These are phyloP conservation scores for Eupithecia subumbrata DNA, from an alignment of 2,888 invertebrate genomes.

Conservation along the genomic window DNA sequence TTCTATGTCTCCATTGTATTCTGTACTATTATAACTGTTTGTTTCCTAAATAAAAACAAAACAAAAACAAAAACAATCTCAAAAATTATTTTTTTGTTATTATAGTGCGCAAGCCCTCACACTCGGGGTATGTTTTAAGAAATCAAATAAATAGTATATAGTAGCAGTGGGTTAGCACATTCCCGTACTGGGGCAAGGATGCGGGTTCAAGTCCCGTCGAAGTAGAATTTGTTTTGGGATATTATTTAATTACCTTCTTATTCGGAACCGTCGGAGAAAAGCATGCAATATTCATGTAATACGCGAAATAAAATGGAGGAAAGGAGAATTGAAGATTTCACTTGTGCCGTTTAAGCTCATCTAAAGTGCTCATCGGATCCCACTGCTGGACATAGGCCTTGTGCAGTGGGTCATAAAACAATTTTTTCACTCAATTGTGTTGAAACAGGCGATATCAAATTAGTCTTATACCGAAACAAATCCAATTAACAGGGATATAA, in stretches of 20 bases:
- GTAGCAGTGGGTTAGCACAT: too few species aligned
- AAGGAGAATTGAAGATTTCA: background rate
- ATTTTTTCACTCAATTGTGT: constrained; percentile 1
- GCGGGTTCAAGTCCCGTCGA: too few species aligned
- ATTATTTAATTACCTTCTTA: background rate
- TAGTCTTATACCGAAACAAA: constrained; percentile 9
- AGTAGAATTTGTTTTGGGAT: too few species aligned
- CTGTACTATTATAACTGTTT: too few species aligned
- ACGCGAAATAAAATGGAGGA: background rate
- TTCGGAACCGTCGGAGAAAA: background rate
- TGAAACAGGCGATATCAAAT: constrained; percentile 7
- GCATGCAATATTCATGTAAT: background rate
- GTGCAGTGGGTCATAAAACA: background rate
- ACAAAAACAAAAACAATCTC: too few species aligned
- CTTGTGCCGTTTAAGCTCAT: background rate
- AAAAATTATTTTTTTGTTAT: too few species aligned
- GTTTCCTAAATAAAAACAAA: too few species aligned
- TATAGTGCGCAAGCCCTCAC: too few species aligned
- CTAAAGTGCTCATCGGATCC: background rate
- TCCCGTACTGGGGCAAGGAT: too few species aligned
- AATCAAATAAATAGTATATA: too few species aligned
- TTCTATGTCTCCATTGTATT: too few species aligned
- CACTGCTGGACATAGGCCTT: background rate
- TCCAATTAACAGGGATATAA: constrained; percentile 16
- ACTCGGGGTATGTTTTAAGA: too few species aligned